Conservation (phyloP, 1,140 invertebrate species). For the Akabosia matsudoensis region DNA sequence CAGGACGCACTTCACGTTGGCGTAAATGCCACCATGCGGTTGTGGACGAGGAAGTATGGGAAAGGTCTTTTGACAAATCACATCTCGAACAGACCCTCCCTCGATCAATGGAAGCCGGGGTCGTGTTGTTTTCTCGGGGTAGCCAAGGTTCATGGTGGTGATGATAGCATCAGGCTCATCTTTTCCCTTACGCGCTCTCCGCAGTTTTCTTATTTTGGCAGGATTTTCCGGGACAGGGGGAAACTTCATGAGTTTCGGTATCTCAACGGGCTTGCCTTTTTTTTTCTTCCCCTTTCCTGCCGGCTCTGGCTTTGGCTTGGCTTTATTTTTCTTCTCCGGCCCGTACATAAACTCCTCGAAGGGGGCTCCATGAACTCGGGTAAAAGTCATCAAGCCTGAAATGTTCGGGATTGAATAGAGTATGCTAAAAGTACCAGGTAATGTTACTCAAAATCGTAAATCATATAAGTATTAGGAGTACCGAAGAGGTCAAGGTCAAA, state of each 20-base stretch:
- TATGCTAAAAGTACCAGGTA: too few species aligned
- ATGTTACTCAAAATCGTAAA: too few species aligned
- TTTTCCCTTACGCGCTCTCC: neutral
- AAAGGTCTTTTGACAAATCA: constrained; percentile 37
- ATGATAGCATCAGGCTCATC: constrained; percentile 13
- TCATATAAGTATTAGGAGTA: too few species aligned
- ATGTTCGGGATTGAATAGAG: too few species aligned
- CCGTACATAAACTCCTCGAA: constrained; percentile 42
- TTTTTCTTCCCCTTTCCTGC: constrained; percentile 14
- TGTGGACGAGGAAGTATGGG: constrained; percentile 42
- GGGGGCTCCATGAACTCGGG: constrained; percentile 38
- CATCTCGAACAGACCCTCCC: constrained; percentile 41
- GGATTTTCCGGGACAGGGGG: constrained; percentile 12
- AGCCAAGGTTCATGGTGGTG: constrained; percentile 1
- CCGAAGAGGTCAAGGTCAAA: constrained; percentile 44
- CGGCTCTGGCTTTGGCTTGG: neutral
- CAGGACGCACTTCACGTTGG: constrained; percentile 25
- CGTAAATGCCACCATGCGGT: constrained; percentile 44
- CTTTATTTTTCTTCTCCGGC: neutral
- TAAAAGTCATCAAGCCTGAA: constrained; percentile 46
- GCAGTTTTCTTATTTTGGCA: neutral
- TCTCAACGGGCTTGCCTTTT: neutral
- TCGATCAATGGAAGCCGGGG: neutral
- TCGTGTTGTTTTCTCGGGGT: constrained; percentile 9
- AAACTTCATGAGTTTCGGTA: constrained; percentile 15